Evolutionary conservation across 1,140 invertebrate species (phyloP).

Genomic region (Vanessa atalanta): DNA sequence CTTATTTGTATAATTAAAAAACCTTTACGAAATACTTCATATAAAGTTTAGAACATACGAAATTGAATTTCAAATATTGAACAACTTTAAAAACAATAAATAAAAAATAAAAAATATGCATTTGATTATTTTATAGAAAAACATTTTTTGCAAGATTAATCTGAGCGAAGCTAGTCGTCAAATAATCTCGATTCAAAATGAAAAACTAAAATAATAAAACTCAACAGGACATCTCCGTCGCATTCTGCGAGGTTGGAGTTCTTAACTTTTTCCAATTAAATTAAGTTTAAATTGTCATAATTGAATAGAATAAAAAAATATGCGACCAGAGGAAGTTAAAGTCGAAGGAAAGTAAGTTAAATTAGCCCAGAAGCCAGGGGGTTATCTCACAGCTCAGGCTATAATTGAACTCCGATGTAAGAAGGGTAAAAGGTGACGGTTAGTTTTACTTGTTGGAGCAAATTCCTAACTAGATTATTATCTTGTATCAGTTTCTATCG

Average conservation of each 20-base stretch:
- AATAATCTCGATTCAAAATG: not conserved
- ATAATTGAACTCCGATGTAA: slow-evolving; percentile 9
- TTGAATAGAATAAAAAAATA: slow-evolving; percentile 30
- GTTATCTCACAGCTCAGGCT: slow-evolving; percentile 30
- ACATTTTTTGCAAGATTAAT: no score
- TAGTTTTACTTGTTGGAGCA: no score
- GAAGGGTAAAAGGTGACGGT: slow-evolving; percentile 13
- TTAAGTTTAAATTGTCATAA: slow-evolving; percentile 34
- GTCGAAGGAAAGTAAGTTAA: slow-evolving; percentile 35
- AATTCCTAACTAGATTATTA: no score
- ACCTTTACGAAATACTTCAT: no score
- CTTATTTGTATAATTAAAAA: no score
- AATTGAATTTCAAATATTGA: no score
- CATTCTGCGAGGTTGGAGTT: not conserved
- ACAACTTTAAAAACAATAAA: no score
- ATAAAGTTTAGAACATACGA: no score
- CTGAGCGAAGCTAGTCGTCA: no score
- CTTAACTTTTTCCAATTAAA: slow-evolving; percentile 27
- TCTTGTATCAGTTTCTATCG: no score
- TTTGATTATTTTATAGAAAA: no score
- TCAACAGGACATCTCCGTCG: not conserved
- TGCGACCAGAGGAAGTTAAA: slow-evolving; percentile 23
- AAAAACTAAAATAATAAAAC: not conserved
- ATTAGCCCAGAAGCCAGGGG: slow-evolving; percentile 35
- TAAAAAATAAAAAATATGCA: no score